Base-by-base conservation (phyloP, 1,140 invertebrate genomes). In the Saccostrea cuccullata region DNA sequence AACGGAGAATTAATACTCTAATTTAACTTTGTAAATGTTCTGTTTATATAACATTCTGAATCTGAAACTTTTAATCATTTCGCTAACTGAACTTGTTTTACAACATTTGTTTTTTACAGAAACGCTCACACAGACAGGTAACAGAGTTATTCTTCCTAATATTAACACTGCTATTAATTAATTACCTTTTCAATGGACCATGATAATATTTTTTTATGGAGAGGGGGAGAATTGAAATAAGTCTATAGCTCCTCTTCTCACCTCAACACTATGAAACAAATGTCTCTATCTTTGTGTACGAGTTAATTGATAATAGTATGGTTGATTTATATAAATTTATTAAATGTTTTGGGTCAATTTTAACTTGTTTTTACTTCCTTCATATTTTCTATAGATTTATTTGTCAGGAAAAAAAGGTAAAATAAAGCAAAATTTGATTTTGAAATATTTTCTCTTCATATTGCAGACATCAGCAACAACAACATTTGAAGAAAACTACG, bases 401-500 rank as follows among this genome's bases (percentile, higher is more conserved):
- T 20, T 6, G 5, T 20, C 13, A 64, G n/a, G 5, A 13, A 60
- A 4, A 17, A 20, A 64, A 64, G n/a, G n/a, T n/a, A 64, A 6
- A 20, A 20, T 6, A 64, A 64, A 20, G 58, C 17, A 20, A 64
- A 64, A 64, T 6, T n/a, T 6, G 17, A 20, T 64, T 64, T 20
- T n/a, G 3, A n/a, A 64, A 64, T 64, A 20, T 20, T 20, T 64
- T 13, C 0, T 36, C 8, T 30, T 77, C n/a, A n/a, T 30, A 30
- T 26, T 77, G 70, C 26, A 77, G 70, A 30, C 70, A 36, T 77
- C 70, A 77, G 70, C 70, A 77, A 30, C 70, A 11, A 36, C 70
- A 77, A 77, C 70, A 9, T 77, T 77, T 36, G 70, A 77, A 77
- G 70, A 77, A 77, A 77, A 77, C 30, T 77, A 77, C 12, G 70